A percentile compares a stretch with the other conserved stretches of the same genome.
Evolutionary conservation across 2,888 invertebrate genomes (phyloP).

Genomic region (Polyommatus icarus): DNA sequence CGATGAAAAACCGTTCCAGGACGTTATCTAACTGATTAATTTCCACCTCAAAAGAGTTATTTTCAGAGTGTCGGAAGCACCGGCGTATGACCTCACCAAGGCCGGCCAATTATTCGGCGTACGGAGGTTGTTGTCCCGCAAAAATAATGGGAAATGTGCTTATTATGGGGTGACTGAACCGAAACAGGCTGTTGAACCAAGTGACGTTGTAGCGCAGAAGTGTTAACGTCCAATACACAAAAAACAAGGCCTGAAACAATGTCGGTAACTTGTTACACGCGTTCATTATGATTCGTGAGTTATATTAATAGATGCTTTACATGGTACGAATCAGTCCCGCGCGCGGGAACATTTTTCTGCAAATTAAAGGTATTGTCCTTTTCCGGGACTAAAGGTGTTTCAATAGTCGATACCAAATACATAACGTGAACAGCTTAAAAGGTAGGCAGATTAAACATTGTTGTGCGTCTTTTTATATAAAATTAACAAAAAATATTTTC

Average conservation of each 20-base stretch:
- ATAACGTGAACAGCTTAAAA: no score
- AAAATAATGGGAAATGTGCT: constrained; percentile 56
- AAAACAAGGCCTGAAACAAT: not conserved
- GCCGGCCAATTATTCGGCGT: constrained; percentile 44
- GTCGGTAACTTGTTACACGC: no score
- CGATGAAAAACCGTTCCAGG: not conserved
- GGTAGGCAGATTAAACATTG: no score
- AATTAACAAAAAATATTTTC: no score
- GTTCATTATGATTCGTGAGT: not conserved
- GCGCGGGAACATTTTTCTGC: no score
- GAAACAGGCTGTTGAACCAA: constrained; percentile 30
- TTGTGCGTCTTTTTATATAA: no score
- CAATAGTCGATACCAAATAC: no score
- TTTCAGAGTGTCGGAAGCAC: not conserved
- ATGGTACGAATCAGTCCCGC: not conserved
- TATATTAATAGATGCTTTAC: not conserved
- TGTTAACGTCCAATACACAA: not conserved
- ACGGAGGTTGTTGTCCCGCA: constrained; percentile 39
- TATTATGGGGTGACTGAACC: constrained; percentile 49
- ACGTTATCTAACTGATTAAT: not conserved
- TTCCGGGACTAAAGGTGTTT: no score
- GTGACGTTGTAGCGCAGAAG: constrained; percentile 8
- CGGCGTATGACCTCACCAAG: constrained; percentile 54
- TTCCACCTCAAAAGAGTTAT: not conserved
- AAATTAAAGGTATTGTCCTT: no score